These are phyloP conservation scores for Labeo catla DNA, from an alignment of 2,113 vertebrate species.

Conservation along the genomic window DNA sequence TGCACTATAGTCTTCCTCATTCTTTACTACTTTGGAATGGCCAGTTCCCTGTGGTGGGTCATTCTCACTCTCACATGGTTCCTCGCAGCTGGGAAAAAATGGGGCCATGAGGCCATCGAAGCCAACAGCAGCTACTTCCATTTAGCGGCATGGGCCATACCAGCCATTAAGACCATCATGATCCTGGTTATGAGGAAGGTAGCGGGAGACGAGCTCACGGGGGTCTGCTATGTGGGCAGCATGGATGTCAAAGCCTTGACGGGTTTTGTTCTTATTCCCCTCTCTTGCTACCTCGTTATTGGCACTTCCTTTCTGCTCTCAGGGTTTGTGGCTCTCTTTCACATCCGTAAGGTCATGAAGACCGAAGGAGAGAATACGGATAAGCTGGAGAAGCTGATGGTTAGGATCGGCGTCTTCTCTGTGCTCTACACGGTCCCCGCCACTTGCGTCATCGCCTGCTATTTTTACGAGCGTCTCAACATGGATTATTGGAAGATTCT, in stretches of 20 bases:
- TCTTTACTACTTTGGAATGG: conserved; percentile 98
- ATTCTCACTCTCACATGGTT: conserved; percentile 96
- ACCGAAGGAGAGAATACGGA: conserved; percentile 96
- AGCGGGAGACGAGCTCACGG: conserved; percentile 94
- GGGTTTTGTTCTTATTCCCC: conserved; percentile 91
- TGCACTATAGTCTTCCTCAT: conserved; percentile 97
- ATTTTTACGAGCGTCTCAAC: conserved; percentile 95
- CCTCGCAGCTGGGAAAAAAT: conserved; percentile 94
- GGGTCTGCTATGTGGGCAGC: conserved; percentile 94
- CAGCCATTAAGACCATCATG: conserved; percentile 94
- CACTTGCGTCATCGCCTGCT: conserved; percentile 96
- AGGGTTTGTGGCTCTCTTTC: conserved; percentile 96
- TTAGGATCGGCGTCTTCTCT: conserved; percentile 94
- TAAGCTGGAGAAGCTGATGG: conserved; percentile 97
- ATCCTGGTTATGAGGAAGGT: conserved; percentile 95
- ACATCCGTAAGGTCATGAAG: conserved; percentile 95
- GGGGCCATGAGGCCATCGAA: conserved; percentile 98
- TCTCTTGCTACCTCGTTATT: conserved; percentile 91
- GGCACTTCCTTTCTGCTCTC: conserved; percentile 96
- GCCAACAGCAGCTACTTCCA: conserved; percentile 99
- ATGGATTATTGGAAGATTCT: conserved; percentile 90
- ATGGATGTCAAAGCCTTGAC: conserved; percentile 94
- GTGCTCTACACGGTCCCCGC: conserved; percentile 95
- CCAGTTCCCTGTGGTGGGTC: conserved; percentile 98
- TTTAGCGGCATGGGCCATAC: conserved; percentile 94